These are phyloP conservation scores for Nemotelus nigrinus DNA, from an alignment of 2,888 invertebrate species.

Conservation along the genomic window DNA sequence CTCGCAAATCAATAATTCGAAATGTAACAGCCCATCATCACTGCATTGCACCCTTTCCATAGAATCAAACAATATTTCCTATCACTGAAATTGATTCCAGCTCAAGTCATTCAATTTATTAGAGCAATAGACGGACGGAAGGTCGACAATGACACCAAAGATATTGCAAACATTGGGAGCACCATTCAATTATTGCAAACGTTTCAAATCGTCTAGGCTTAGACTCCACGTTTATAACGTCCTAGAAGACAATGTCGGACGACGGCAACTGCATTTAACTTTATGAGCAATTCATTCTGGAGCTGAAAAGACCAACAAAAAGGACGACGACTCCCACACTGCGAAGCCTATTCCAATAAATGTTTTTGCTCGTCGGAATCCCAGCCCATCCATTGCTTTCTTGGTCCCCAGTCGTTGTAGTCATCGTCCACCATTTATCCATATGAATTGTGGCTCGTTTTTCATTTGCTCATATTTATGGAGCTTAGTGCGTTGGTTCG, in stretches of 20 bases:
- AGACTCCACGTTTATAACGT: not conserved
- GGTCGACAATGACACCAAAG: not conserved
- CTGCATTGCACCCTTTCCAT: too few relatives aligned
- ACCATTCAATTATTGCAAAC: conserved; percentile 27
- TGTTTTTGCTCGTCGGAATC: conserved; percentile 3
- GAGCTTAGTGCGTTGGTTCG: not conserved
- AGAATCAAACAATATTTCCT: too few relatives aligned
- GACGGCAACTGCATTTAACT: conserved; percentile 2
- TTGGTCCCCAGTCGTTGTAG: not conserved
- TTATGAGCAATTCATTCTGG: conserved; percentile 10
- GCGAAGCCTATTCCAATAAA: not conserved
- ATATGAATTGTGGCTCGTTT: conserved; percentile 6
- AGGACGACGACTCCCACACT: not conserved
- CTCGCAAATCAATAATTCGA: too few relatives aligned
- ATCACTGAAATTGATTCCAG: conserved; percentile 4
- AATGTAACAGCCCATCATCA: too few relatives aligned
- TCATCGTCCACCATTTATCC: not conserved
- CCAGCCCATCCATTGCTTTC: not conserved
- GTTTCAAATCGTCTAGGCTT: not conserved
- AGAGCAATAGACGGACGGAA: conserved; percentile 4
- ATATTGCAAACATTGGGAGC: not conserved
- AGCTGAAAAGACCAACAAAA: not conserved
- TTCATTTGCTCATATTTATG: not conserved
- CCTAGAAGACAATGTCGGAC: not conserved
- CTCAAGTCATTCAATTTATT: conserved; percentile 20